Evolutionary conservation across 2,797 vertebrate genomes (phyloP), one percentile per base, ranked within the genome.

Genomic region (Catostomus latipinnis): DNA sequence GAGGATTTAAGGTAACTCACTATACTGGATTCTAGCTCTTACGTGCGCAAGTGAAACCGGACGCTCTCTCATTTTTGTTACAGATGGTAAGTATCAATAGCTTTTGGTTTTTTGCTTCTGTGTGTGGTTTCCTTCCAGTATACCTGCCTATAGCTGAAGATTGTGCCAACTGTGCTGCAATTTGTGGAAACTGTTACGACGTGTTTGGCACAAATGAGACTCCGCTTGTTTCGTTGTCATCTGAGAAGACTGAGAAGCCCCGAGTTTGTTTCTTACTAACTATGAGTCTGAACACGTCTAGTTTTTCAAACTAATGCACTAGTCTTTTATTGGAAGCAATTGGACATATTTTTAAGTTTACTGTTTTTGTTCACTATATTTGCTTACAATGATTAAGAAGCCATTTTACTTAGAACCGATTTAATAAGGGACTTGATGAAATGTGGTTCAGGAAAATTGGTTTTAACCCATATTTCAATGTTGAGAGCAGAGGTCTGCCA

Each of bases 61-160:
- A 73, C 63, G 45, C 7, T 81, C 85, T 90, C 46, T 84, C 82
- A 89, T 80, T 82, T 66, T 76, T 82, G 78, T n/a, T 49, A 90
- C 88, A 57, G 83, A 94, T 94, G 94, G 94, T 94, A 93, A 43
- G 94, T 94, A 93, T 83, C 61, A 34, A 60, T 8, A 61, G 12
- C 16, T 6, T 85, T 88, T 74, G 18, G 52, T 86, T 77, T 71
- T 22, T 22, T 22, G 22, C 22, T 22, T 6, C 54, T 74, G 78
- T 16, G 79, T n/a, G 8, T 76, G 78, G 62, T 83, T 87, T 77
- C 84, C 82, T 86, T 70, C 56, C 63, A 49, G 16, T 75, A 16
- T 82, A 74, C 49, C 56, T 81, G 74, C n/a, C 11, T 48, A 71
- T 72, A 66, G 53, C 67, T 79, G 80, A 34, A 34, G 34, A 75